A percentile compares a stretch with the other conserved stretches of the same genome.
phyloP scores from a whole-genome alignment of 2,888 invertebrate genomes.

The Theodoxus fluviatilis region DNA sequence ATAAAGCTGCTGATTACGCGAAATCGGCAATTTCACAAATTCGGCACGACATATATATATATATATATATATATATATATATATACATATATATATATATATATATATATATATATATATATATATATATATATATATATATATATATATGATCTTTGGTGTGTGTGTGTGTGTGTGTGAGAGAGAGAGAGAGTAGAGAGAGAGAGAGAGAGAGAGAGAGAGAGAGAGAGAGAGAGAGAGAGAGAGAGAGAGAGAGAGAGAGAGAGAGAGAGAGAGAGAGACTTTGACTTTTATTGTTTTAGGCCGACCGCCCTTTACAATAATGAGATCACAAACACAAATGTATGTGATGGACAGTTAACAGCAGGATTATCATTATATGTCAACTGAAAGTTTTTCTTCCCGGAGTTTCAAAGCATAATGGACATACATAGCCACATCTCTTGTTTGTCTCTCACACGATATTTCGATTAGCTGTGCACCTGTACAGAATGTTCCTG shows the following conservation, averaged over 20 bases:
- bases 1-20: no score
- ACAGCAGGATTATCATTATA: no score
- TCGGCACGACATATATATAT: conserved; percentile 2
- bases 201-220: conserved; percentile 10
- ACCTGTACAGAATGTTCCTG: no score
- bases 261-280: conserved; percentile 9
- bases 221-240: conserved; percentile 4
- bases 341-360: no score
- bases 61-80: conserved; percentile 6
- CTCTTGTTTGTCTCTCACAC: no score
- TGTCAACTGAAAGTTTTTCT: no score
- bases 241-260: conserved; percentile 2
- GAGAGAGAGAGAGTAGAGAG: conserved; percentile 14
- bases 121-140: not conserved
- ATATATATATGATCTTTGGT: not conserved
- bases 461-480: no score
- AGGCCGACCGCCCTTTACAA: no score
- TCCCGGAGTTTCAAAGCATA: no score
- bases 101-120: not conserved
- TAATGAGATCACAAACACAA: no score
- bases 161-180: not conserved
- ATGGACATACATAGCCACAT: no score
- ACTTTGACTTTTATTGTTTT: no score
- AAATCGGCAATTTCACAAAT: not conserved
- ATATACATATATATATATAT: conserved; percentile 1